phyloP scores from a whole-genome alignment of 2,888 invertebrate genomes.

The Poecilus cupreus region DNA sequence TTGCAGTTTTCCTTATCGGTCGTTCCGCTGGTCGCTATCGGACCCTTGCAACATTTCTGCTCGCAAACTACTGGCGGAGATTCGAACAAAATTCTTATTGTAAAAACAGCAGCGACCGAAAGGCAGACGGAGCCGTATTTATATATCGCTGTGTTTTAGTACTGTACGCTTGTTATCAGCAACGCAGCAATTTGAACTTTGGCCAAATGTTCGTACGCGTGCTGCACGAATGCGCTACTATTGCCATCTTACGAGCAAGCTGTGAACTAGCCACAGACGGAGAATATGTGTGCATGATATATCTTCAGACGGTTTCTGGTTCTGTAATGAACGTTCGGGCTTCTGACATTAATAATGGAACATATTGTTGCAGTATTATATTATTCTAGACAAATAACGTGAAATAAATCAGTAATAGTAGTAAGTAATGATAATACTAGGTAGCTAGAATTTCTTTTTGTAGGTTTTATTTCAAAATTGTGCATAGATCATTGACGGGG shows the following conservation, averaged over 20 bases:
- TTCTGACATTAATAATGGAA: conserved; percentile 16
- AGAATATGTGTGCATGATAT: conserved; percentile 21
- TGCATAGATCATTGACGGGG: too few relatives aligned
- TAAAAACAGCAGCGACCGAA: conserved; percentile 63
- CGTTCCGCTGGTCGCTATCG: conserved; percentile 64
- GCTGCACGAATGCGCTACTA: neutral
- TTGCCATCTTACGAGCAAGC: conserved; percentile 10
- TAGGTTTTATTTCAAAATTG: too few relatives aligned
- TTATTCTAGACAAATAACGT: neutral
- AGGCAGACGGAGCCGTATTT: conserved; percentile 63
- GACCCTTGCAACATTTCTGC: conserved; percentile 59
- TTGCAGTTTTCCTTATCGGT: conserved; percentile 62
- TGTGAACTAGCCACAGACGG: conserved; percentile 6
- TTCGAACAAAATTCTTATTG: conserved; percentile 66
- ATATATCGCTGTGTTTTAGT: conserved; percentile 60
- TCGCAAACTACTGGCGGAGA: conserved; percentile 62
- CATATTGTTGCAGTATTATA: conserved; percentile 29
- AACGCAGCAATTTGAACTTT: conserved; percentile 66
- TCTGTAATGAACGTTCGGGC: conserved; percentile 5
- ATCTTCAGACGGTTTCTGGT: neutral
- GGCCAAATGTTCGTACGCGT: conserved; percentile 65
- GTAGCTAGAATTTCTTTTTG: too few relatives aligned
- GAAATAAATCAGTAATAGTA: neutral
- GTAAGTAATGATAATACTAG: too few relatives aligned
- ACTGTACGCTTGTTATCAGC: conserved; percentile 64